Evolutionary conservation across 2,113 vertebrate species (phyloP), one percentile per base, ranked within the genome.

Genomic region (Coryphaenoides rupestris): DNA sequence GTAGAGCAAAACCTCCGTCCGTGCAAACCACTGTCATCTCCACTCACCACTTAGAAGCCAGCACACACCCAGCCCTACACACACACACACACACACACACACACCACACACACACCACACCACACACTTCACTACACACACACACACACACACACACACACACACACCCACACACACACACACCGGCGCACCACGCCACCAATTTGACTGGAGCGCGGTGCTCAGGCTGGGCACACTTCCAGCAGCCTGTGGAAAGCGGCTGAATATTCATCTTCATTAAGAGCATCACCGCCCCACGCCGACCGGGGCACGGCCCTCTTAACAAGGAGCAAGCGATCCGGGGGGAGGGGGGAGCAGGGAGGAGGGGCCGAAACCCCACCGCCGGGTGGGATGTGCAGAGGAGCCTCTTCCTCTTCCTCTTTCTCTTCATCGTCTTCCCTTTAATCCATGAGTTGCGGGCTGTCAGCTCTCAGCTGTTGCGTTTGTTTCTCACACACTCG

Each of bases 211-310:
- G 76, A 76, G 80, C 68, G 75, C 65, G 78, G 57, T 78, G 72
- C 80, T 75, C 68, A 86, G 88, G 75, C 72, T 73, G 84, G 90
- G 87, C 81, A 84, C 79, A 52, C 71, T 78, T 89, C 82, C 79
- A 93, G 88, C 89, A 94, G 87, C 21, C 60, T 63, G 77, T 81
- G 78, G 68, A 80, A 86, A 78, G 79, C 77, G 85, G 80, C 84
- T 86, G 80, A 85, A 92, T 91, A 93, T 92, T 90, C 68, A 88
- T 93, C 89, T 93, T 94, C 88, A 91, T 92, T 92, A 90, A 69
- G 68, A 80, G 80, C 81, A 83, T 88, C 65, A 84, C 88, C 76
- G 68, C 72, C 84, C 80, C 77, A 86, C 76, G 79, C 73, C 83
- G 56, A 72, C 74, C 87, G 68, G 75, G 82, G 68, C 62, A 81